These are phyloP conservation scores for Coreius guichenoti DNA, from an alignment of 2,797 vertebrate genomes.

Conservation along the genomic window DNA sequence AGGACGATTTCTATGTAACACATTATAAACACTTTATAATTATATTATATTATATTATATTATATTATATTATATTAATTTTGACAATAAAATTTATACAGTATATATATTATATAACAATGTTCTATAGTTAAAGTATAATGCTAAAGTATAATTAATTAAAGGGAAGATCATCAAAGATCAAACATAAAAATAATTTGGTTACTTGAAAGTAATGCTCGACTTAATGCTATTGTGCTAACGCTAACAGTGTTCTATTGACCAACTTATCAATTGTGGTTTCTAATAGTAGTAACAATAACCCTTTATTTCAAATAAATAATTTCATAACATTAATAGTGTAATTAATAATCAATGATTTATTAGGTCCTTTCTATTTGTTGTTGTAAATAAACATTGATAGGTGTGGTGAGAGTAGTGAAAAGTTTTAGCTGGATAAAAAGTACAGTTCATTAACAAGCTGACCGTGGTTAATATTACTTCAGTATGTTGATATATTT, in stretches of 20 bases:
- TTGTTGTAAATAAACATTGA: neutral
- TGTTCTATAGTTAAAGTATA: neutral
- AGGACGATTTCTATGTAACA: no score
- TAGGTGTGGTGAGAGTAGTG: neutral
- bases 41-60: neutral
- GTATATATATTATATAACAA: neutral
- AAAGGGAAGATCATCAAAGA: neutral
- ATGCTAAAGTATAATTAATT: neutral
- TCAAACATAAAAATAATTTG: neutral
- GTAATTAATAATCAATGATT: neutral
- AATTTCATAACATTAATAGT: neutral
- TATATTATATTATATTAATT: neutral
- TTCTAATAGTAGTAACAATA: neutral
- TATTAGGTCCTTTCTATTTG: neutral
- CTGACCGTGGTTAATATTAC: constrained; percentile 43
- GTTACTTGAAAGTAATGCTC: neutral
- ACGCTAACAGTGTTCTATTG: neutral
- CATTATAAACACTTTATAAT: no score
- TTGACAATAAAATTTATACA: neutral
- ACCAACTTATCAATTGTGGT: neutral
- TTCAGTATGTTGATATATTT: constrained; percentile 55
- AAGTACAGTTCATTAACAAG: constrained; percentile 20
- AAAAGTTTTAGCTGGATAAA: constrained; percentile 33
- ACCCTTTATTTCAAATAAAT: neutral
- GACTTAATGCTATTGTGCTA: neutral